Conservation (phyloP, 2,113 vertebrate species). For the Amblyornis subalaris region DNA sequence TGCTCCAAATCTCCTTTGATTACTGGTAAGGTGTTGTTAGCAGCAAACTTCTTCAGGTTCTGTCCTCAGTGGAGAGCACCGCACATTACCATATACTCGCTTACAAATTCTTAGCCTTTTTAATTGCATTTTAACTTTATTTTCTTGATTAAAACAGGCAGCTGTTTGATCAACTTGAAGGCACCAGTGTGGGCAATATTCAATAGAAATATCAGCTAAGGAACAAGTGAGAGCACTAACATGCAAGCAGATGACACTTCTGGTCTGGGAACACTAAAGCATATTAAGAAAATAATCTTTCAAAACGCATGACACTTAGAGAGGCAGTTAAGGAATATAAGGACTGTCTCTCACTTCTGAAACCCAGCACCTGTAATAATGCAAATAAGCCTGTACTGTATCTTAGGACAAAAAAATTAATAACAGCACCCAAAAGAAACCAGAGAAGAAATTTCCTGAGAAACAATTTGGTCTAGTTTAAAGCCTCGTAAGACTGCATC, state of each 20-base stretch:
- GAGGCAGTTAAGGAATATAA: neutral
- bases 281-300: neutral
- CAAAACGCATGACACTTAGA: neutral
- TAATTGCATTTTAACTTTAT: neutral
- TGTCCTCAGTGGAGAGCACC: neutral
- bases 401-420: neutral
- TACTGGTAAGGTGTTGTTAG: neutral
- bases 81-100: neutral
- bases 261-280: neutral
- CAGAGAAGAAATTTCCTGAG: neutral
- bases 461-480: neutral
- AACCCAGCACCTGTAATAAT: neutral
- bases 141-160: neutral
- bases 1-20: neutral
- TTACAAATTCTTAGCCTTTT: neutral
- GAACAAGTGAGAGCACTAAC: neutral
- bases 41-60: neutral
- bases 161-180: neutral
- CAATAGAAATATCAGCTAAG: neutral
- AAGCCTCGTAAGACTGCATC: neutral
- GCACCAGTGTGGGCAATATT: neutral
- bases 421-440: neutral
- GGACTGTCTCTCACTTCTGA: neutral
- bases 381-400: neutral
- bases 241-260: neutral